Evolutionary conservation across 2,797 vertebrate genomes (phyloP).

Genomic region (Acropternis orthonyx): DNA sequence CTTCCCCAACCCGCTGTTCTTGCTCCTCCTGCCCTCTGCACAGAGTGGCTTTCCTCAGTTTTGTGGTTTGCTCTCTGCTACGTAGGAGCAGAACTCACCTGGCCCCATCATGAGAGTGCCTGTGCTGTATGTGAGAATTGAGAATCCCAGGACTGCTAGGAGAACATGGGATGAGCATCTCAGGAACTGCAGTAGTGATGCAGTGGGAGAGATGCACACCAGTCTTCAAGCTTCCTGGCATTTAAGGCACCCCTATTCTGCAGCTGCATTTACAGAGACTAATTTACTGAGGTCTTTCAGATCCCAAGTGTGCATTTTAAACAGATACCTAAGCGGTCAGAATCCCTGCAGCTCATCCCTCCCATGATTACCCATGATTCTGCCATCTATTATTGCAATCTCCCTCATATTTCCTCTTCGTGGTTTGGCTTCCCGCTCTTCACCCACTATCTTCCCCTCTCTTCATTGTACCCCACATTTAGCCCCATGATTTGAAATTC

Average conservation of each 20-base stretch:
- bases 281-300: not conserved
- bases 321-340: not conserved
- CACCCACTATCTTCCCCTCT: not conserved
- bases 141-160: not conserved
- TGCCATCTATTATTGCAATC: not conserved
- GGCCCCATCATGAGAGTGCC: not conserved
- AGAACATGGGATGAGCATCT: not conserved
- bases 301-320: not conserved
- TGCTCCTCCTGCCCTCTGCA: not conserved
- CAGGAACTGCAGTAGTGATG: not conserved
- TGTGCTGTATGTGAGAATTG: not conserved
- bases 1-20: accelerated
- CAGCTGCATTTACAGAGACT: not conserved
- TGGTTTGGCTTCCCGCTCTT: not conserved
- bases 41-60: not conserved
- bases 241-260: not conserved
- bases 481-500: not conserved
- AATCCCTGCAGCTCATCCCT: not conserved
- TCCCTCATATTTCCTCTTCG: not conserved
- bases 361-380: not conserved
- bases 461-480: not conserved
- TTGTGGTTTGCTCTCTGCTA: not conserved
- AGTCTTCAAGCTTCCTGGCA: not conserved
- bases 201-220: not conserved
- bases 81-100: not conserved